Percentiles rank a stretch among this genome's conserved stretches.
Conservation (phyloP, 2,113 vertebrate species). For the Sterrhoptilus dennistouni region DNA sequence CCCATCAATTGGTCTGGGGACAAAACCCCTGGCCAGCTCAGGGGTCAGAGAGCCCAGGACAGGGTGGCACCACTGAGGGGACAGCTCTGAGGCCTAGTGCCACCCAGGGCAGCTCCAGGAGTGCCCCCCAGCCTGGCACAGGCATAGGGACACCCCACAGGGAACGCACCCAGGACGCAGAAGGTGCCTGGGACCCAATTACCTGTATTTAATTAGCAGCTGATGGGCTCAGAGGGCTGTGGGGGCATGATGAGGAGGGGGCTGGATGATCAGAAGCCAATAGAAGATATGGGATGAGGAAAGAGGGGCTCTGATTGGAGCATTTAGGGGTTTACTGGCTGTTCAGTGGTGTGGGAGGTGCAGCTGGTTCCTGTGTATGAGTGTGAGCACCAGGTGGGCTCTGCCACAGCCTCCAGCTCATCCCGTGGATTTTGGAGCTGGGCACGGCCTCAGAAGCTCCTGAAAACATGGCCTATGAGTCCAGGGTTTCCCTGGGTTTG, state of each 20-base stretch:
- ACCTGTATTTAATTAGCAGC: neutral
- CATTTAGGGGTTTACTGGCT: fast-evolving
- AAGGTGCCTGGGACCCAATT: neutral
- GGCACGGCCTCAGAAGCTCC: neutral
- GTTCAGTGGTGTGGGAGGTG: neutral
- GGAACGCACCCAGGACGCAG: neutral
- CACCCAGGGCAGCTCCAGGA: neutral
- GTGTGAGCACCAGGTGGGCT: neutral
- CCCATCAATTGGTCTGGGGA: fast-evolving
- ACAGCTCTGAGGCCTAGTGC: neutral
- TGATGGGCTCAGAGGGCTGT: neutral
- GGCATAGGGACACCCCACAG: neutral
- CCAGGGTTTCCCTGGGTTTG: neutral
- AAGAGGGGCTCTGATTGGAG: neutral
- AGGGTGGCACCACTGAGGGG: no score
- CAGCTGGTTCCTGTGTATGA: neutral
- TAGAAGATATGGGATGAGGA: neutral
- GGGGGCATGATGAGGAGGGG: neutral
- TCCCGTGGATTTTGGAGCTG: neutral
- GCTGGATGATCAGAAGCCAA: neutral
- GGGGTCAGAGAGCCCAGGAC: fast-evolving
- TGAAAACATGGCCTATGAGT: neutral
- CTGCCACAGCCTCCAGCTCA: neutral
- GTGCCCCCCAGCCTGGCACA: no score
- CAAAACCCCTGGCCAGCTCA: neutral